Evolutionary conservation across 1,140 invertebrate genomes (phyloP).

Genomic region (Cryptotermes secundus): DNA sequence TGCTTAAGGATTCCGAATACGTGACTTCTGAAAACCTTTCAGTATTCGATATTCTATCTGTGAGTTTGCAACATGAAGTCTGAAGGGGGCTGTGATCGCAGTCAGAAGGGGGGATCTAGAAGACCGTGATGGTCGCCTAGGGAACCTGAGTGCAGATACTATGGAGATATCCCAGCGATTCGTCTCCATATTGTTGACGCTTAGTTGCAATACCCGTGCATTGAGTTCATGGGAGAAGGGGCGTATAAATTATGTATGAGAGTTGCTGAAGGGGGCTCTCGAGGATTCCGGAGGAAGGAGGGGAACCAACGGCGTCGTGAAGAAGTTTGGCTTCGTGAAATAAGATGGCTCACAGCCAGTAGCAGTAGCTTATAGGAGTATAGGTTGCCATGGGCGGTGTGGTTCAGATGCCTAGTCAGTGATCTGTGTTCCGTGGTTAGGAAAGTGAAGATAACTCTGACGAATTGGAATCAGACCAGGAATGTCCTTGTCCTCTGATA

Average conservation of each 20-base stretch:
- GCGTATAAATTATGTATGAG: conserved; percentile 24
- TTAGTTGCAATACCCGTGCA: conserved; percentile 20
- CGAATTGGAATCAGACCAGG: no score
- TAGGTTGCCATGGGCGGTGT: no score
- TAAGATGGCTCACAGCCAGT: background rate
- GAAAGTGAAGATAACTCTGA: no score
- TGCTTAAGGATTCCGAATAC: no score
- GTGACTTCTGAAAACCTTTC: no score
- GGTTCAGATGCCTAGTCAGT: no score
- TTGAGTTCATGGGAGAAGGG: background rate
- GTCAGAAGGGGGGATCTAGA: background rate
- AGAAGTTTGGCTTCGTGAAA: background rate
- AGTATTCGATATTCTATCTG: no score
- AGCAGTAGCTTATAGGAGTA: no score
- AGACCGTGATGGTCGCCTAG: background rate
- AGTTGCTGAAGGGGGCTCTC: background rate
- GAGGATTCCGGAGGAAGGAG: no score
- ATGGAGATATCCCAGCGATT: conserved; percentile 10
- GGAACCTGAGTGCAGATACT: background rate
- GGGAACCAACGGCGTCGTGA: background rate
- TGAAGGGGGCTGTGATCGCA: conserved; percentile 13
- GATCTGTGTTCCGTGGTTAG: no score
- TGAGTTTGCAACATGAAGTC: background rate
- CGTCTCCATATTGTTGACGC: conserved; percentile 30
- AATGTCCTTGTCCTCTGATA: no score